Evolutionary conservation across 2,113 vertebrate genomes (phyloP).

Genomic region (Corythaeola cristata): DNA sequence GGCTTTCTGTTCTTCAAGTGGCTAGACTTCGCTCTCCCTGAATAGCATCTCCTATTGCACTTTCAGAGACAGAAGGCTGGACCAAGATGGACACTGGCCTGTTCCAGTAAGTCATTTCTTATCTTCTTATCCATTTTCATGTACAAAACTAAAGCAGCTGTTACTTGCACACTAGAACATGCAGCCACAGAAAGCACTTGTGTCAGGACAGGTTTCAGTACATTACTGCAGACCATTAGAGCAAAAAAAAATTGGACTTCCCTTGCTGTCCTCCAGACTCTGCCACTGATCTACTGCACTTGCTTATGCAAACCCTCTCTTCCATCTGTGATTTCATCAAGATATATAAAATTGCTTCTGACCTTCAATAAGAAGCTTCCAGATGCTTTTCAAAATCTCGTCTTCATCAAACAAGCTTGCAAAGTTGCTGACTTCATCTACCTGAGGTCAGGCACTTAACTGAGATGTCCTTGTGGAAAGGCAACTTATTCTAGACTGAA

Average conservation of each 20-base stretch:
- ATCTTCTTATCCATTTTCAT: background rate
- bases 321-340: background rate
- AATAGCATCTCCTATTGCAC: background rate
- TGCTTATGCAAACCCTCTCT: background rate
- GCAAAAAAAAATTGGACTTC: background rate
- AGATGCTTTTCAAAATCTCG: background rate
- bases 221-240: background rate
- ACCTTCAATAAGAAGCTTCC: background rate
- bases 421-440: background rate
- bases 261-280: background rate
- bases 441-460: background rate
- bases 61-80: background rate
- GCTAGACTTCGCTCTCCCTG: background rate
- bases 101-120: background rate
- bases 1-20: background rate
- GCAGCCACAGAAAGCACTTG: background rate
- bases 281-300: background rate
- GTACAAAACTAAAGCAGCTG: background rate
- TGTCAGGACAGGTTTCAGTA: background rate
- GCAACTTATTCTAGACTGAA: background rate
- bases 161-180: accelerated
- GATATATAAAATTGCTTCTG: background rate
- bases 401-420: background rate
- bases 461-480: background rate
- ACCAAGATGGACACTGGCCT: background rate